Percentiles rank a stretch among this genome's conserved stretches.
These are phyloP conservation scores for Drosophila sordidapex DNA, from an alignment of 2,888 invertebrate species.

Conservation along the genomic window DNA sequence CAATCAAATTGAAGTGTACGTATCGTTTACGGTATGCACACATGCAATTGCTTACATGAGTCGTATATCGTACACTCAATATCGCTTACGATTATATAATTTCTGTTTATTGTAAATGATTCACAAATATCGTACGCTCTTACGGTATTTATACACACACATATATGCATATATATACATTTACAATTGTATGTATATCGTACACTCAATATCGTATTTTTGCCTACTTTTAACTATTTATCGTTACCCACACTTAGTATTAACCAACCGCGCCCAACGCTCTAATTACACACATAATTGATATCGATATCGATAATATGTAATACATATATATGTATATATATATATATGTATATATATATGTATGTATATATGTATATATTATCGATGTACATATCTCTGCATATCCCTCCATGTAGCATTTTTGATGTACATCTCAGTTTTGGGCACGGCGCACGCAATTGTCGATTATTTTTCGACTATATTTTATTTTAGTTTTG, in stretches of 20 bases:
- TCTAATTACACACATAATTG: background rate
- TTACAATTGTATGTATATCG: constrained; percentile 6
- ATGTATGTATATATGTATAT: background rate
- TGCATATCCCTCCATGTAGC: background rate
- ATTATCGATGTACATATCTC: background rate
- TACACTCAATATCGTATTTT: constrained; percentile 20
- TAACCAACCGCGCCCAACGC: constrained; percentile 31
- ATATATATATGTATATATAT: background rate
- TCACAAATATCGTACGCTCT: constrained; percentile 3
- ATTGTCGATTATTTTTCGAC: constrained; percentile 22
- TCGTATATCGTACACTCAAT: constrained; percentile 6
- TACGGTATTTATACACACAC: background rate
- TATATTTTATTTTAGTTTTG: constrained; percentile 2
- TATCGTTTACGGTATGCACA: constrained; percentile 14
- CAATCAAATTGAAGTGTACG: background rate
- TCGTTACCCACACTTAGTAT: constrained; percentile 61
- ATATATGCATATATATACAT: background rate
- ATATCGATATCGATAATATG: background rate
- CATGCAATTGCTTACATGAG: background rate
- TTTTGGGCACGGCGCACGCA: background rate
- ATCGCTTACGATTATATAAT: background rate
- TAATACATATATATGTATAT: background rate
- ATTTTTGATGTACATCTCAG: background rate
- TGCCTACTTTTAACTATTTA: constrained; percentile 57
- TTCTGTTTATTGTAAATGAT: background rate